Conservation (phyloP, 1,140 invertebrate species). For the Pogonus chalceus region DNA sequence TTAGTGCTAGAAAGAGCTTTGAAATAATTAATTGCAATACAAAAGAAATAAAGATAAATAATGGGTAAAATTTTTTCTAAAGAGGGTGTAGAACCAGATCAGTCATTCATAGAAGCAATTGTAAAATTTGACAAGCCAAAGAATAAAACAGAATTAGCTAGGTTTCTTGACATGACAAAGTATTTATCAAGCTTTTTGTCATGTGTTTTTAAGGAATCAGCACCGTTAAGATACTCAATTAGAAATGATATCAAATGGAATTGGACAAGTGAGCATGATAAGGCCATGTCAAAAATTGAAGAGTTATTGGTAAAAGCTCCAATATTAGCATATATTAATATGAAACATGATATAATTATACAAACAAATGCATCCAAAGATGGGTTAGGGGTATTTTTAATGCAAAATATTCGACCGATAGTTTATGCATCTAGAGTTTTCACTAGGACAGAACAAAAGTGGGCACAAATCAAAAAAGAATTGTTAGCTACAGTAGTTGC, state of each 20-base stretch:
- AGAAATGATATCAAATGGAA: neutral
- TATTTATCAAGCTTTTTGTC: neutral
- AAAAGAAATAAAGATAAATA: no score
- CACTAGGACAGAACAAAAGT: slow-evolving; percentile 27
- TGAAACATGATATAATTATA: slow-evolving; percentile 19
- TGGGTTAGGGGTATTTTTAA: slow-evolving; percentile 32
- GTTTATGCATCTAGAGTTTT: slow-evolving; percentile 32
- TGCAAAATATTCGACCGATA: slow-evolving; percentile 34
- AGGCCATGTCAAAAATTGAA: no score
- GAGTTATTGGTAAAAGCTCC: no score
- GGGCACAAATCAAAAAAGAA: slow-evolving; percentile 37
- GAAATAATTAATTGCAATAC: no score
- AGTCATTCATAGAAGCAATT: no score
- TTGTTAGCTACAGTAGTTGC: slow-evolving; percentile 30
- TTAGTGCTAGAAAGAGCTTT: no score
- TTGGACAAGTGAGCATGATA: neutral
- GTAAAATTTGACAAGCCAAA: no score
- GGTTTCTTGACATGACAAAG: neutral
- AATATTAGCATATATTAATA: slow-evolving; percentile 26
- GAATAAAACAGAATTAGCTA: no score
- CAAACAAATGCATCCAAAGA: slow-evolving; percentile 29
- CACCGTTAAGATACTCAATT: slow-evolving; percentile 6
- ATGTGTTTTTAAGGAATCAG: slow-evolving; percentile 1
- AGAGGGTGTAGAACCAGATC: no score
- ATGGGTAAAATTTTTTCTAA: no score